These are phyloP conservation scores for Dinocampus coccinellae DNA, from an alignment of 2,888 invertebrate species.

Conservation along the genomic window DNA sequence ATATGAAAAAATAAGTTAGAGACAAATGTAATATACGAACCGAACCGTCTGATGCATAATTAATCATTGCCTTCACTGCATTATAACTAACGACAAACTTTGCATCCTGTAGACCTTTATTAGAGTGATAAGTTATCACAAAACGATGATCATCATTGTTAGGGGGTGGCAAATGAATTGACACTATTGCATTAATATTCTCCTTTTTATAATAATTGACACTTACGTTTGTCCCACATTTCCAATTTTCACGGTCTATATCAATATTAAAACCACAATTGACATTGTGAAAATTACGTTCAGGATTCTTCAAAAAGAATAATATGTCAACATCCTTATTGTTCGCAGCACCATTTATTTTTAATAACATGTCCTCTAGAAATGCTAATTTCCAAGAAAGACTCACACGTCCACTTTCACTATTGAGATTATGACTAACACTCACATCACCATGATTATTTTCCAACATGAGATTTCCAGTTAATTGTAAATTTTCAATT, in stretches of 20 bases:
- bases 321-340: slow-evolving; percentile 69
- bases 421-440: slow-evolving; percentile 62
- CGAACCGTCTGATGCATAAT: slow-evolving; percentile 74
- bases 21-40: slow-evolving; percentile 67
- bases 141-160: slow-evolving; percentile 76
- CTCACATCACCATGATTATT: slow-evolving; percentile 60
- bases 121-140: slow-evolving; percentile 70
- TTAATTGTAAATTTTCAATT: slow-evolving; percentile 64
- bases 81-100: slow-evolving; percentile 72
- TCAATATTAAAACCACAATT: slow-evolving; percentile 72
- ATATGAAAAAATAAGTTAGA: background rate
- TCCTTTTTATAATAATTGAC: slow-evolving; percentile 70
- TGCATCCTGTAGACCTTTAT: slow-evolving; percentile 65
- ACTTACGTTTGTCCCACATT: slow-evolving; percentile 74
- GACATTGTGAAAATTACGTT: slow-evolving; percentile 70
- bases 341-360: slow-evolving; percentile 59
- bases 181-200: slow-evolving; percentile 72
- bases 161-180: slow-evolving; percentile 76
- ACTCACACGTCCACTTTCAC: slow-evolving; percentile 68
- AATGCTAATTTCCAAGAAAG: slow-evolving; percentile 72
- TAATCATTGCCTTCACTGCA: slow-evolving; percentile 71
- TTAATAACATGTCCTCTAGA: slow-evolving; percentile 66
- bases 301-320: slow-evolving; percentile 73
- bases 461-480: slow-evolving; percentile 62
- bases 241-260: slow-evolving; percentile 73